Evolutionary conservation across 2,888 invertebrate species (phyloP).

Genomic region (Trachelus tabidus): DNA sequence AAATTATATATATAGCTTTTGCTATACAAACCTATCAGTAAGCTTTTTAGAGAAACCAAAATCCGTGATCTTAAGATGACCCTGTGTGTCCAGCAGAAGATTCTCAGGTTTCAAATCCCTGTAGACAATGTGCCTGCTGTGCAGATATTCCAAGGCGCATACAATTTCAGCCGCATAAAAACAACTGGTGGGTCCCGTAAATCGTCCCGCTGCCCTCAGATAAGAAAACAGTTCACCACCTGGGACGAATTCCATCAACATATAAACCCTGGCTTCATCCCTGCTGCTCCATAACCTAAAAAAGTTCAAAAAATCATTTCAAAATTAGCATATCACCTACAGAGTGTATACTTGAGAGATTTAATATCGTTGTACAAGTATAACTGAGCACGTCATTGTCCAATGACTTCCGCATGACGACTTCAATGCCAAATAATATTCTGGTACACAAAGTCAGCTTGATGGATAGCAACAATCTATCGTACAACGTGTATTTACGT

Average conservation of each 20-base stretch:
- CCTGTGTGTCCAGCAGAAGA: slow-evolving; percentile 89
- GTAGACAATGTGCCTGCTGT: slow-evolving; percentile 89
- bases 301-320: slow-evolving; percentile 3
- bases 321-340: no score
- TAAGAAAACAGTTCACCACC: slow-evolving; percentile 98
- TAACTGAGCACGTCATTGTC: no score
- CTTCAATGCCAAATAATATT: no score
- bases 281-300: slow-evolving; percentile 91
- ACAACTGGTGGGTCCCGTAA: slow-evolving; percentile 85
- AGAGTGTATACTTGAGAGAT: no score
- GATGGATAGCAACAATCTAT: no score
- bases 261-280: slow-evolving; percentile 92
- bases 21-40: slow-evolving; percentile 75
- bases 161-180: slow-evolving; percentile 97
- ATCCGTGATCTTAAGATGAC: slow-evolving; percentile 97
- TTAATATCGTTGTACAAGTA: no score
- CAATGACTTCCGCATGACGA: no score
- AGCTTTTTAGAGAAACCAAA: slow-evolving; percentile 98
- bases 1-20: no score
- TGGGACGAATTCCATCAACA: slow-evolving; percentile 96
- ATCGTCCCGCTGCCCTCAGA: slow-evolving; percentile 90
- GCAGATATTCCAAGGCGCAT: slow-evolving; percentile 92
- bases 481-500: no score
- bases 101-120: slow-evolving; percentile 95
- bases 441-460: no score